Evolutionary conservation across 1,140 invertebrate species (phyloP).

Genomic region (Ostrea denselamellosa): DNA sequence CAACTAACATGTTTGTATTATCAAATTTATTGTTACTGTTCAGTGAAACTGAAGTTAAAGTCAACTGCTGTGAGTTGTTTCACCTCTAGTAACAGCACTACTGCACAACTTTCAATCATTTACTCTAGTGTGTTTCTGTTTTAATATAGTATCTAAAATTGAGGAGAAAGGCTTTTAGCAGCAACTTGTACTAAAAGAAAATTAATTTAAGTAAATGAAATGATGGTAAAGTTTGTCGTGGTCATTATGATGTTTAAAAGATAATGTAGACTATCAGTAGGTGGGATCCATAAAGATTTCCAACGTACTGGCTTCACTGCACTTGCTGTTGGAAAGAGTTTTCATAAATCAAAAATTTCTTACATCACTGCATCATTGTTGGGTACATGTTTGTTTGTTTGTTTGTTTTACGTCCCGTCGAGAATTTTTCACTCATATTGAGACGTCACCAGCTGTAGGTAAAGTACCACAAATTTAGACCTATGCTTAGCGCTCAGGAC

Average conservation of each 20-base stretch:
- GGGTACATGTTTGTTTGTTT: too few species aligned
- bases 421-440: too few species aligned
- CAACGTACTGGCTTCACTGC: not conserved
- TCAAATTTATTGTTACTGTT: not conserved
- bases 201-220: not conserved
- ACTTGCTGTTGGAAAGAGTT: too few species aligned
- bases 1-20: too few species aligned
- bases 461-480: too few species aligned
- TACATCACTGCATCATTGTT: too few species aligned
- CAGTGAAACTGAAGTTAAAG: not conserved
- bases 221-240: too few species aligned
- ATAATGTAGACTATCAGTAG: not conserved
- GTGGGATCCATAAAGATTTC: not conserved
- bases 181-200: not conserved
- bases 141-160: not conserved
- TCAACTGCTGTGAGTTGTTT: slow-evolving; percentile 14
- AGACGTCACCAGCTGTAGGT: too few species aligned
- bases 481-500: too few species aligned
- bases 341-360: too few species aligned
- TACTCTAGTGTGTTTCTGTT: not conserved
- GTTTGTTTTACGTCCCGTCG: too few species aligned
- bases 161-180: not conserved
- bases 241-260: not conserved
- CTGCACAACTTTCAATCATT: slow-evolving; percentile 11
- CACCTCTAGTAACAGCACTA: slow-evolving; percentile 12